phyloP scores from a whole-genome alignment of 2,797 vertebrate species.

The Semaprochilodus insignis region DNA sequence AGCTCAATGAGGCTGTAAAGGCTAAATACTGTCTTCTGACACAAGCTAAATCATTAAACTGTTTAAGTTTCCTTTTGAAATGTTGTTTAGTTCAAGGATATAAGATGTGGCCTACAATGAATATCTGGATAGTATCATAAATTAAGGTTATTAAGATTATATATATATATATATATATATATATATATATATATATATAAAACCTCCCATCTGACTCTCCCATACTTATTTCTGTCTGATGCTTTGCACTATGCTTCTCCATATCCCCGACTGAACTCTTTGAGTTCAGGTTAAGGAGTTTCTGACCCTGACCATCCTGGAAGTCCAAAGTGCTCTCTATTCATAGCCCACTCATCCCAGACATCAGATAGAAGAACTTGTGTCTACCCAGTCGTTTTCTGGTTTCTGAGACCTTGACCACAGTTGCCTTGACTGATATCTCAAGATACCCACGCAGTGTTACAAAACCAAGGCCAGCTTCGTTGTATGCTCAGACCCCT shows the following conservation, averaged over 20 bases:
- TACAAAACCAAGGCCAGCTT: slow-evolving; percentile 30
- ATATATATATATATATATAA: too few relatives aligned
- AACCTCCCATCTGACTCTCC: background rate
- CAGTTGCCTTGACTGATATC: background rate
- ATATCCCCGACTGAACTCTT: background rate
- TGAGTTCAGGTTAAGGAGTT: background rate
- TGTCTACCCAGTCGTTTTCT: background rate
- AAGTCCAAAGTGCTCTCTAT: background rate
- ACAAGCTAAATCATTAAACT: too few relatives aligned
- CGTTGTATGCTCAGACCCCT: slow-evolving; percentile 2
- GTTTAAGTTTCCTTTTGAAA: too few relatives aligned
- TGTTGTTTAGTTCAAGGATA: too few relatives aligned
- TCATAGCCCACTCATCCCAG: background rate
- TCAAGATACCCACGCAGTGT: background rate
- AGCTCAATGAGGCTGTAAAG: too few relatives aligned
- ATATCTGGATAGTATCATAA: too few relatives aligned
- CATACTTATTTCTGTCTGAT: background rate
- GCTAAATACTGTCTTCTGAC: too few relatives aligned
- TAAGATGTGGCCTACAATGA: too few relatives aligned
- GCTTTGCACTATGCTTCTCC: background rate
- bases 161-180: too few relatives aligned
- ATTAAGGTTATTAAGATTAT: too few relatives aligned
- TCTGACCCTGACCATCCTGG: background rate
- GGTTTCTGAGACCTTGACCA: slow-evolving; percentile 28
- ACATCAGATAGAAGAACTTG: background rate